phyloP scores from a whole-genome alignment of 2,888 invertebrate species.

The Fragum whitleyi region DNA sequence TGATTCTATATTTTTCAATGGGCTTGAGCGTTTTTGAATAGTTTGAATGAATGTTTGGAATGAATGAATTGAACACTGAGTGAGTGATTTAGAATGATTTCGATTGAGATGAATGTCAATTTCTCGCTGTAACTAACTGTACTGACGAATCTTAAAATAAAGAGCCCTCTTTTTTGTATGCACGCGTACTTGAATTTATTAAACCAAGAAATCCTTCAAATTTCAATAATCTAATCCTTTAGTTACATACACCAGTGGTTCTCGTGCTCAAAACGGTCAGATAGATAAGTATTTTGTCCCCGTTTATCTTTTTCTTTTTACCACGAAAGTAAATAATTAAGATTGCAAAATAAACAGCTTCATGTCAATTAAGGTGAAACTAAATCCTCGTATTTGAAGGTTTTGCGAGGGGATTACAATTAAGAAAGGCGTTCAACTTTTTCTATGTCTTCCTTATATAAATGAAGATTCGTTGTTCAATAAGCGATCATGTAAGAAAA shows the following conservation, averaged over 20 bases:
- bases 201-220: slow-evolving; percentile 11
- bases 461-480: not conserved
- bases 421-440: not conserved
- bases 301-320: slow-evolving; percentile 7
- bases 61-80: no score
- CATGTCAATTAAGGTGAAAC: slow-evolving; percentile 20
- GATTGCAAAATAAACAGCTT: slow-evolving; percentile 13
- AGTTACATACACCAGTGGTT: slow-evolving; percentile 18
- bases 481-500: not conserved
- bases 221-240: slow-evolving; percentile 10
- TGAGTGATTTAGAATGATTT: no score
- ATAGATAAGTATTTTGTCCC: slow-evolving; percentile 8
- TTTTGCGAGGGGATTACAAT: slow-evolving; percentile 21
- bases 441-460: not conserved
- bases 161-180: no score
- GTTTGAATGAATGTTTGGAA: no score
- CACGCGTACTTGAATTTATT: not conserved
- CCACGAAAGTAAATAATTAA: slow-evolving; percentile 23
- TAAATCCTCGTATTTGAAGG: slow-evolving; percentile 15
- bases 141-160: no score
- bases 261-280: not conserved
- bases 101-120: no score
- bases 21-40: no score
- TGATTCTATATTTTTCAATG: no score
- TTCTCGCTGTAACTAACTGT: no score